Percentiles rank a stretch among this genome's conserved stretches.
Conservation (phyloP, 2,113 vertebrate genomes). For the Psilopsiagon aurifrons region DNA sequence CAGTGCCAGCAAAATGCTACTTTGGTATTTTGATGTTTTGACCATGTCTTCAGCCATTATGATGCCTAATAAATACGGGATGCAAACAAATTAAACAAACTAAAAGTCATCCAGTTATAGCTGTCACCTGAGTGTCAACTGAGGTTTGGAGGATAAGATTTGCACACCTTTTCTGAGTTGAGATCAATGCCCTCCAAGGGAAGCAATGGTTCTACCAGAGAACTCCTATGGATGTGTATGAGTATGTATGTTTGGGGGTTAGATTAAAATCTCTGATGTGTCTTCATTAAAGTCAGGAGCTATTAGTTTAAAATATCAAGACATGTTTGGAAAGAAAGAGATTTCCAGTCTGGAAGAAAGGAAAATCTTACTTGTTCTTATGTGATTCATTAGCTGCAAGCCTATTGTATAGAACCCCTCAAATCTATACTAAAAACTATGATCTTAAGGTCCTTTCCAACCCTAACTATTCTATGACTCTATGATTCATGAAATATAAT, state of each 20-base stretch:
- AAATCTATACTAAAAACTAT: background rate
- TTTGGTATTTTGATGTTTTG: background rate
- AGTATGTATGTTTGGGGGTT: background rate
- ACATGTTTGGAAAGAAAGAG: background rate
- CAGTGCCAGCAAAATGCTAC: background rate
- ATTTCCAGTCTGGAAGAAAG: background rate
- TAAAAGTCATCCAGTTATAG: background rate
- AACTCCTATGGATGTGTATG: background rate
- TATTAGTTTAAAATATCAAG: background rate
- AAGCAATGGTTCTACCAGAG: background rate
- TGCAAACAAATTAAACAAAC: background rate
- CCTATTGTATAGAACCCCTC: background rate
- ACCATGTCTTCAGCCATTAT: background rate
- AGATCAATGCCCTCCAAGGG: background rate
- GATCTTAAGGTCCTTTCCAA: background rate
- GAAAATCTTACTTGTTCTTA: background rate
- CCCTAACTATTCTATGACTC: background rate
- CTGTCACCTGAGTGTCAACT: background rate
- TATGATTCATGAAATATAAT: background rate
- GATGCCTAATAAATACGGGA: background rate
- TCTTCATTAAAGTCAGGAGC: background rate
- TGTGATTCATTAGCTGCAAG: background rate
- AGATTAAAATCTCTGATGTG: background rate
- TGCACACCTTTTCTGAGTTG: background rate
- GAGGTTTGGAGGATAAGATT: background rate